These are phyloP conservation scores for Pristionchus fissidentatus DNA, from an alignment of 2,888 invertebrate genomes.

Conservation along the genomic window DNA sequence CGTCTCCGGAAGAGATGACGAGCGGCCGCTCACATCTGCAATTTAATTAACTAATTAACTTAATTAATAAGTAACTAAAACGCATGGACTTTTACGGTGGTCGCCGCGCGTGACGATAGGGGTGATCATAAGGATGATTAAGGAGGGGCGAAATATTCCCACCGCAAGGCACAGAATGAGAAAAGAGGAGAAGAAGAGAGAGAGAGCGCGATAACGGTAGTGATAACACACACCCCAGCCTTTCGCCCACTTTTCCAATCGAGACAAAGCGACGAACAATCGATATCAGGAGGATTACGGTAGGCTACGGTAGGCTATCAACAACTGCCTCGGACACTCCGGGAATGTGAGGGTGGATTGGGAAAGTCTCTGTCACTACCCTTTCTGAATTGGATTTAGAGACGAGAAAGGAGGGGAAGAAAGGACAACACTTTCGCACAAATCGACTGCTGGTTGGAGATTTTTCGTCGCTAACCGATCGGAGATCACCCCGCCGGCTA, in stretches of 20 bases:
- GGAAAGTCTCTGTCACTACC: background rate
- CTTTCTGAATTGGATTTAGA: background rate
- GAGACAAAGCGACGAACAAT: constrained; percentile 13
- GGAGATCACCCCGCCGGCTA: too few species aligned
- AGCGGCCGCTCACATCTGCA: constrained; percentile 15
- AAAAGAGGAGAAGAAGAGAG: background rate
- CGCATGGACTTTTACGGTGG: background rate
- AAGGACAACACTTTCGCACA: background rate
- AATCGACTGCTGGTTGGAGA: too few species aligned
- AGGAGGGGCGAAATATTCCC: background rate
- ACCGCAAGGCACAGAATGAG: background rate
- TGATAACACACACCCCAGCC: constrained; percentile 27
- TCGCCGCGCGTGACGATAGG: too few species aligned
- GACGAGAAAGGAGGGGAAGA: background rate
- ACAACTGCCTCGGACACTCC: too few species aligned
- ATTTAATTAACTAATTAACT: constrained; percentile 21
- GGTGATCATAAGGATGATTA: too few species aligned
- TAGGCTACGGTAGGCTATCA: background rate
- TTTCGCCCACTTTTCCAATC: background rate
- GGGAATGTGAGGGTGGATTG: too few species aligned
- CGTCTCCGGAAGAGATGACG: constrained; percentile 24
- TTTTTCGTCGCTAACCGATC: too few species aligned
- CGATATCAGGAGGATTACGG: background rate
- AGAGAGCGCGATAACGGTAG: constrained; percentile 3
- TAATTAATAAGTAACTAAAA: background rate